Evolutionary conservation across 2,113 vertebrate species (phyloP).

Genomic region (Sakesphorus luctuosus): DNA sequence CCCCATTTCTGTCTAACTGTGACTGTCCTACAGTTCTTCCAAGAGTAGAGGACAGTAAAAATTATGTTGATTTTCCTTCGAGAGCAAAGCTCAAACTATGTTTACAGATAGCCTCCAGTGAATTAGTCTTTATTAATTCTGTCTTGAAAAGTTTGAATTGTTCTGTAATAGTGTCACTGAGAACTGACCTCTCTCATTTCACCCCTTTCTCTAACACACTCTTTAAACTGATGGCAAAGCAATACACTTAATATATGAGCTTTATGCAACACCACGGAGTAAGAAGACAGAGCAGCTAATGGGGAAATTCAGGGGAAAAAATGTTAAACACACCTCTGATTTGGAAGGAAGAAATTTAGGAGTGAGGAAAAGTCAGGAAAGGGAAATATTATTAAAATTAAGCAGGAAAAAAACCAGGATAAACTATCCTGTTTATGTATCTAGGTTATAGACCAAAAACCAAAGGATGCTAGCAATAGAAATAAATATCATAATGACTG

Average conservation of each 20-base stretch:
- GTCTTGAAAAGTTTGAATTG: not conserved
- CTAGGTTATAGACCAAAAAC: not conserved
- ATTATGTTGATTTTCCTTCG: not conserved
- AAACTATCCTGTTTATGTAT: not conserved
- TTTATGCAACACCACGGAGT: not conserved
- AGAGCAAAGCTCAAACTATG: not conserved
- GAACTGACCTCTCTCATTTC: not conserved
- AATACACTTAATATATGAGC: not conserved
- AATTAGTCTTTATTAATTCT: not conserved
- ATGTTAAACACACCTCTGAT: not conserved
- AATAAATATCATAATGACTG: not conserved
- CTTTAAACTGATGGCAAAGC: not conserved
- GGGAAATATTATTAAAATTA: not conserved
- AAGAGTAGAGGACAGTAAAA: not conserved
- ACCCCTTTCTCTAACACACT: fast-evolving
- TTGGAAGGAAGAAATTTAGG: not conserved
- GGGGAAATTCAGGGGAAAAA: not conserved
- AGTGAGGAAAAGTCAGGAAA: not conserved
- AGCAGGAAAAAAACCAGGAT: not conserved
- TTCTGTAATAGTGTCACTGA: not conserved
- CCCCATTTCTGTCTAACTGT: not conserved
- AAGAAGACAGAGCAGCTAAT: not conserved
- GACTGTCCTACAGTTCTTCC: not conserved
- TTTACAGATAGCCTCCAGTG: not conserved
- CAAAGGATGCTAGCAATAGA: not conserved